These are phyloP conservation scores for Phortica okadai DNA, from an alignment of 2,888 invertebrate genomes.

Conservation along the genomic window DNA sequence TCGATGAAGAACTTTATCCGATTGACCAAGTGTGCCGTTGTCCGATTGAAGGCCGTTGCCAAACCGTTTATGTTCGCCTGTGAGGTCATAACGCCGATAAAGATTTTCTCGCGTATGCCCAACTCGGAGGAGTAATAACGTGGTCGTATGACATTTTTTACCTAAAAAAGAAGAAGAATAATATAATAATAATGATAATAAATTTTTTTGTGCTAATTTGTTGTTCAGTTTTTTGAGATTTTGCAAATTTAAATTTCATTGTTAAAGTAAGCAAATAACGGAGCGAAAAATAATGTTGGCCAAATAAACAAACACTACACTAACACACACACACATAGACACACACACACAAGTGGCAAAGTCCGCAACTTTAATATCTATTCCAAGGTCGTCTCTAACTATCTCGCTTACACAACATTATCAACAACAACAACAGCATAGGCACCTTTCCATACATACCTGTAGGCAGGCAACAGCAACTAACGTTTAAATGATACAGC, in stretches of 20 bases:
- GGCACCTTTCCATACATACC: too few species aligned
- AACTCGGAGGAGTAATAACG: conserved; percentile 97
- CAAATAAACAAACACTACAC: too few species aligned
- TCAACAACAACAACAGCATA: too few species aligned
- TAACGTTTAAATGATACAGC: too few species aligned
- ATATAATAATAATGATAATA: not conserved
- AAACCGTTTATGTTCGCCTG: conserved; percentile 84
- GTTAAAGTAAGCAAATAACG: not conserved
- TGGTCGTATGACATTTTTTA: conserved; percentile 86
- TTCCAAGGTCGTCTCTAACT: conserved; percentile 16
- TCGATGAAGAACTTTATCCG: conserved; percentile 89
- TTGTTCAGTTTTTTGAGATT: not conserved
- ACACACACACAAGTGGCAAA: conserved; percentile 10
- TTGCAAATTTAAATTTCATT: not conserved
- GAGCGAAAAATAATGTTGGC: too few species aligned
- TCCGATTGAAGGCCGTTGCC: conserved; percentile 91
- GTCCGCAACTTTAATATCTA: not conserved
- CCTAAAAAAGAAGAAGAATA: conserved; percentile 54
- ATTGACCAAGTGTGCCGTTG: conserved; percentile 89
- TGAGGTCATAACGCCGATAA: conserved; percentile 90
- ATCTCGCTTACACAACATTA: not conserved
- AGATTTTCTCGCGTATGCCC: conserved; percentile 92
- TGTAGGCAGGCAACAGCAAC: too few species aligned
- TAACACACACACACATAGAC: not conserved
- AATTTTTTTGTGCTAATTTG: conserved; percentile 17